Evolutionary conservation across 2,113 vertebrate genomes (phyloP).

Genomic region (Podocnemis expansa): DNA sequence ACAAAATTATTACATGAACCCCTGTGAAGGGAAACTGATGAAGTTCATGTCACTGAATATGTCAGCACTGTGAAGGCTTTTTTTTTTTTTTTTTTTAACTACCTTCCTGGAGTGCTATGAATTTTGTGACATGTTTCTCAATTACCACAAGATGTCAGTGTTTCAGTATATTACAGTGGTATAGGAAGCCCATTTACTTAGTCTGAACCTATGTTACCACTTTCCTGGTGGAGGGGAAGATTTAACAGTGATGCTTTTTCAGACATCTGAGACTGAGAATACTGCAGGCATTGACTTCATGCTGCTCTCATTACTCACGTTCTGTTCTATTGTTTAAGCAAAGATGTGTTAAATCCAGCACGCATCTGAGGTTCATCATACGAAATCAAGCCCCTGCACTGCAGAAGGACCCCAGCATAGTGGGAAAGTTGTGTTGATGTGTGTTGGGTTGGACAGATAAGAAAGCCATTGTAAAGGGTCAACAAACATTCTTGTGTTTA

Average conservation of each 20-base stretch:
- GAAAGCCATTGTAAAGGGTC: not conserved
- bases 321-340: not conserved
- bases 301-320: not conserved
- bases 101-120: not conserved
- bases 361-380: not conserved
- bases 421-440: not conserved
- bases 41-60: not conserved
- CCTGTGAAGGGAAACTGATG: not conserved
- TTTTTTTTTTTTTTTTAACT: not conserved
- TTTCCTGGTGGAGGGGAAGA: not conserved
- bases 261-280: not conserved
- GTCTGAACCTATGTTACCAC: not conserved
- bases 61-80: not conserved
- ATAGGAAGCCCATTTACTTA: not conserved
- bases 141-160: conserved; percentile 52
- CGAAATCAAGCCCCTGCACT: not conserved
- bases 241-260: not conserved
- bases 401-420: not conserved
- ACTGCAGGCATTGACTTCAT: not conserved
- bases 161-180: not conserved
- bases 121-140: not conserved
- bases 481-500: not conserved
- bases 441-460: not conserved
- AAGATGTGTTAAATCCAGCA: not conserved
- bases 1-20: not conserved